Base-by-base conservation (phyloP, 2,888 invertebrate genomes). In the Phyllotreta cruciferae region DNA sequence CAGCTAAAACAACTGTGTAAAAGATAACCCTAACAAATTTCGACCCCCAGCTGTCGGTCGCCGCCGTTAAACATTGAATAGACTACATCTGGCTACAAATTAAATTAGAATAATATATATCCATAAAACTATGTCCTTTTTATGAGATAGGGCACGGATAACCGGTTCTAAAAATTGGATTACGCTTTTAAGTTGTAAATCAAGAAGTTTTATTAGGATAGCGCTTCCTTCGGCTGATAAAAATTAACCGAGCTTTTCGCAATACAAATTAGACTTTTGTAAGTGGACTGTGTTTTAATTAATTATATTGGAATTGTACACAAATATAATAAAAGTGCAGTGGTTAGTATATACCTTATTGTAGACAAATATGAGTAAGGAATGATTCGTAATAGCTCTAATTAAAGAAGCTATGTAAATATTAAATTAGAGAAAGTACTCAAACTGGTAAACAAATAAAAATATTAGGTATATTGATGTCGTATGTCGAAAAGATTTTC, bases 101-200 rank as follows among this genome's bases (percentile, higher is more conserved):
- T 69, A 66, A 69, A 69, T 67, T 62, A 64, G 66, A 61, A 65
- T 62, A 64, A 69, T 69, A 66, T 54, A 64, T 63, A 62, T 64
- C 66, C 62, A 63, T 68, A 69, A 65, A 63, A 52, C 54, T 62
- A 54, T 62, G 53, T 62, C 53, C 14, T 52, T 60, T 50, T 35
- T 34, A 38, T 37, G 41, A 44, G 50, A 24, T 24, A 24, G 24
- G 24, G 24, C 24, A 24, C 24, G 52, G 44, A 44, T n/a, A 44
- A 60, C 66, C 56, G 62, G 58, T 54, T 63, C 60, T 64, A 62
- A 66, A 64, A 64, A 61, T 66, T 37, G 38, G 54, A 66, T 64
- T 65, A 63, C 53, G 45, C 34, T 42, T 39, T 53, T 13, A 35
- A 36, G 60, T 56, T 55, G 64, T 68, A 68, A 68, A 68, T 68